Conservation (phyloP, 1,140 invertebrate species). For the Sitobion miscanthi region DNA sequence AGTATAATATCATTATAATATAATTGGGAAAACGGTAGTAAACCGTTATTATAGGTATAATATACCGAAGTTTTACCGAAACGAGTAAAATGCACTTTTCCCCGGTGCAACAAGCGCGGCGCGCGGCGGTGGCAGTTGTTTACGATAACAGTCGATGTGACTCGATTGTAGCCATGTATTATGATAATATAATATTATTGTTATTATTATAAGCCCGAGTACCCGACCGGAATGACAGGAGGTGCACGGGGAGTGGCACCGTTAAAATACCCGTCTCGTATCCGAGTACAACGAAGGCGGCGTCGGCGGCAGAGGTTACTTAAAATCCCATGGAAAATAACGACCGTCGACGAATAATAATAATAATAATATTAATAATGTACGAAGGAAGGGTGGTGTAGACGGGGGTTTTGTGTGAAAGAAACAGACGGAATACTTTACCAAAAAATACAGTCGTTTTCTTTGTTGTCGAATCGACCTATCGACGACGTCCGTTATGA, state of each 20-base stretch:
- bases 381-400: background rate
- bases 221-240: background rate
- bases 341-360: background rate
- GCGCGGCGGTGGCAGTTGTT: background rate
- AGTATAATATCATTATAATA: background rate
- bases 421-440: background rate
- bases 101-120: background rate
- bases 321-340: background rate
- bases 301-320: background rate
- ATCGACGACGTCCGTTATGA: background rate
- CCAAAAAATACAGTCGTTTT: background rate
- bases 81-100: constrained; percentile 23
- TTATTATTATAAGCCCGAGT: background rate
- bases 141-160: background rate
- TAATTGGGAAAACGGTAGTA: background rate
- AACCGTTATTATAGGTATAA: no score
- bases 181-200: background rate
- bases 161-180: background rate
- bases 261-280: constrained; percentile 21
- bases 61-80: constrained; percentile 21
- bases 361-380: constrained; percentile 6
- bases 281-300: background rate
- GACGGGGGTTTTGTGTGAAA: background rate
- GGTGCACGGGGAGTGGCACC: background rate
- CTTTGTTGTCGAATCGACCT: background rate